phyloP scores from a whole-genome alignment of 2,797 vertebrate species.

The Sciurus vulgaris region DNA sequence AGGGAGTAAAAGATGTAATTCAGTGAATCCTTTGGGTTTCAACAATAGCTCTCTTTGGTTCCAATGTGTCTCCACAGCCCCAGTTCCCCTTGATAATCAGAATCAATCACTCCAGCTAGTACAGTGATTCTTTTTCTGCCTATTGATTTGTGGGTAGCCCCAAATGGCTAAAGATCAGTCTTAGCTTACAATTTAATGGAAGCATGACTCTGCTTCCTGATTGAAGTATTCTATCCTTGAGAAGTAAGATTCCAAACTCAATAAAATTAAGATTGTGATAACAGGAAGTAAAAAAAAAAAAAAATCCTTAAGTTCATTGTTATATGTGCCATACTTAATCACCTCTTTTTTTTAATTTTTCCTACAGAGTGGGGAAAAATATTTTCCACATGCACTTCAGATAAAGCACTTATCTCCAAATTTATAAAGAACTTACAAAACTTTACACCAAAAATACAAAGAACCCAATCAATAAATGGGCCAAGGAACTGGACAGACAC shows the following conservation, averaged over 20 bases:
- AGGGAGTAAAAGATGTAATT: neutral
- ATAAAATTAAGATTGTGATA: neutral
- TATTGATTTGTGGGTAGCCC: neutral
- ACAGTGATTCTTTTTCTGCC: neutral
- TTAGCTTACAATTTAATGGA: neutral
- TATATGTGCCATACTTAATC: neutral
- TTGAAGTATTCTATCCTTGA: neutral
- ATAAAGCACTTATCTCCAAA: too few relatives aligned
- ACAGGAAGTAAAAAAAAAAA: neutral
- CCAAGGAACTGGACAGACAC: too few relatives aligned
- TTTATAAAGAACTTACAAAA: too few relatives aligned
- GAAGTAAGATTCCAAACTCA: neutral
- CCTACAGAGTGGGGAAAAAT: too few relatives aligned
- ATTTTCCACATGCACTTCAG: too few relatives aligned
- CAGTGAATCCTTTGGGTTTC: neutral
- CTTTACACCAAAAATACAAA: too few relatives aligned
- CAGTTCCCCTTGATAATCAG: neutral
- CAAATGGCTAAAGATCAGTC: conserved; percentile 3
- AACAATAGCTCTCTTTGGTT: neutral
- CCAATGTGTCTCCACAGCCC: neutral
- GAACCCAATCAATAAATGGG: too few relatives aligned
- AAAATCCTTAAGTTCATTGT: neutral
- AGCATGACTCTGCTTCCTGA: neutral
- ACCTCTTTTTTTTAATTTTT: too few relatives aligned
- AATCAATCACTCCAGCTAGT: neutral